Evolutionary conservation across 2,113 vertebrate species (phyloP).

Genomic region (Tragelaphus imberbis): DNA sequence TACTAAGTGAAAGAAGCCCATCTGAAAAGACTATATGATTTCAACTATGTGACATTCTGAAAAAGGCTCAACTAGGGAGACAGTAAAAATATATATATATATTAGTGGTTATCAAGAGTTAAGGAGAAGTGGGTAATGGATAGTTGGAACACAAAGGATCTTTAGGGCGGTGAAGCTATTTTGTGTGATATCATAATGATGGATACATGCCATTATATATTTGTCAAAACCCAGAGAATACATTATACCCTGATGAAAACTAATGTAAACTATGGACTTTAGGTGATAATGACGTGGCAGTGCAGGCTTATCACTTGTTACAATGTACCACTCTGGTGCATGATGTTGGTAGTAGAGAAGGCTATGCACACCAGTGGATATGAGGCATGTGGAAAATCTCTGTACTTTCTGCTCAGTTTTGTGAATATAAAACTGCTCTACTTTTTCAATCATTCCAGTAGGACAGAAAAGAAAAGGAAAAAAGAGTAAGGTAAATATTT

Average conservation of each 20-base stretch:
- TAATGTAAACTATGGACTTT: not conserved
- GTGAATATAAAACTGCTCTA: not conserved
- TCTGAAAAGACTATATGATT: not conserved
- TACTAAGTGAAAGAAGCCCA: not conserved
- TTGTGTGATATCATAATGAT: not conserved
- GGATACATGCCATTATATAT: not conserved
- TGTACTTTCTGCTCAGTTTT: not conserved
- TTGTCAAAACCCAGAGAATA: not conserved
- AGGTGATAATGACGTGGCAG: not conserved
- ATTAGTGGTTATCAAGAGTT: not conserved
- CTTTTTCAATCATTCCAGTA: not conserved
- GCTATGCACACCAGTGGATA: not conserved
- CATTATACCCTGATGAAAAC: not conserved
- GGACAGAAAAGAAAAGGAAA: not conserved
- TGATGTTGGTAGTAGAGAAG: not conserved
- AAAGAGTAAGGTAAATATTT: not conserved
- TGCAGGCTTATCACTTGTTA: not conserved
- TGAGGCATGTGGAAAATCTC: not conserved
- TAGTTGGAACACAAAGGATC: not conserved
- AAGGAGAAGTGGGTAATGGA: not conserved
- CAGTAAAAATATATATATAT: not conserved
- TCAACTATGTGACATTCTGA: not conserved
- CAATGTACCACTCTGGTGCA: not conserved
- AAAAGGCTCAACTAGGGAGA: not conserved
- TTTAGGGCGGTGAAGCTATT: not conserved